Conservation (phyloP, 2,888 invertebrate species). For the Limnephilus lunatus region DNA sequence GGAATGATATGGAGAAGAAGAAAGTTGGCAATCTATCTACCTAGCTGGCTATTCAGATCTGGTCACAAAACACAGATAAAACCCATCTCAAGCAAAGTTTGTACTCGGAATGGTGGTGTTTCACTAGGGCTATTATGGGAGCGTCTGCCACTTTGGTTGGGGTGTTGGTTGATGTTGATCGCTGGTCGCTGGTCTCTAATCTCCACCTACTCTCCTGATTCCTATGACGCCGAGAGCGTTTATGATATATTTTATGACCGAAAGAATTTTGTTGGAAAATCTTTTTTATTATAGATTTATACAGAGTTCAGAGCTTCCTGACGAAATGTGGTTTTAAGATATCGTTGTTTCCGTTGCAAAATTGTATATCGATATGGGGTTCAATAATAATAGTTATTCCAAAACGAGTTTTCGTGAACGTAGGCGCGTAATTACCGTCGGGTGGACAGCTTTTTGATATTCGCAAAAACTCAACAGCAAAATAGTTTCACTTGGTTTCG, state of each 20-base stretch:
- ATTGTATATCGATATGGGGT: neutral
- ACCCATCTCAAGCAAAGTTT: no score
- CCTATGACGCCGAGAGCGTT: neutral
- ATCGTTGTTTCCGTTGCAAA: neutral
- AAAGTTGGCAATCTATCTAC: no score
- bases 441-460: neutral
- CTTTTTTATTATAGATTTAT: neutral
- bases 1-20: no score
- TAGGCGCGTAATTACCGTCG: neutral
- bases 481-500: neutral
- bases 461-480: neutral
- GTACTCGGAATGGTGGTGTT: no score
- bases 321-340: neutral
- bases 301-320: neutral
- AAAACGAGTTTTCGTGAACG: neutral
- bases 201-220: neutral
- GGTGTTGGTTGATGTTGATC: no score
- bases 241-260: neutral
- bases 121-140: no score
- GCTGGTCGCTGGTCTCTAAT: no score
- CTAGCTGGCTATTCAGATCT: no score
- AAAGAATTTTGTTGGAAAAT: neutral
- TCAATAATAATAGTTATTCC: neutral
- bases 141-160: no score
- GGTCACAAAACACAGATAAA: no score